These are phyloP conservation scores for Rhabditoides inermis DNA, from an alignment of 2,888 invertebrate genomes.

Conservation along the genomic window DNA sequence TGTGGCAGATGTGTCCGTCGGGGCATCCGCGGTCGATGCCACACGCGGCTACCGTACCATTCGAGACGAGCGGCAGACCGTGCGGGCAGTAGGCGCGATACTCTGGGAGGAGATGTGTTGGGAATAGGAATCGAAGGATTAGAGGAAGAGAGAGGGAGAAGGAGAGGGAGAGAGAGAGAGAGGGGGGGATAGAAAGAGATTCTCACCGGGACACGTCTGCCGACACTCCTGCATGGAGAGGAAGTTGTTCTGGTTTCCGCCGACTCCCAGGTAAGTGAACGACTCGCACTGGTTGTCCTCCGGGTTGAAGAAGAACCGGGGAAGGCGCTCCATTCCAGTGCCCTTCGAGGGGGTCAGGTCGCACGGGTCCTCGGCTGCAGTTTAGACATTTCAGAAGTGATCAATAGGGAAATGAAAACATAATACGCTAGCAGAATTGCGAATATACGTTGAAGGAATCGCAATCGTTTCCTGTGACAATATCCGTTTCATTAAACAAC, in stretches of 20 bases:
- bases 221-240: conserved; percentile 35
- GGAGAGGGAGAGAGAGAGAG: neutral
- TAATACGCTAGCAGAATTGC: too few species aligned
- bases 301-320: conserved; percentile 44
- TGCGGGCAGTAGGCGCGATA: conserved; percentile 46
- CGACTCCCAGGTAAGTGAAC: conserved; percentile 42
- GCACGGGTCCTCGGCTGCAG: conserved; percentile 34
- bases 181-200: neutral
- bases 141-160: neutral
- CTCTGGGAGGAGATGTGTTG: conserved; percentile 12
- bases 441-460: too few species aligned
- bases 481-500: too few species aligned
- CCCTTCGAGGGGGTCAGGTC: conserved; percentile 37
- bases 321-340: conserved; percentile 33
- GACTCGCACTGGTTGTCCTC: conserved; percentile 17
- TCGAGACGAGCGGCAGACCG: conserved; percentile 42
- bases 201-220: conserved; percentile 31
- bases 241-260: conserved; percentile 50
- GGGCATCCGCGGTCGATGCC: conserved; percentile 46
- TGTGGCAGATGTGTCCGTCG: conserved; percentile 47
- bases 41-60: conserved; percentile 33
- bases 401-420: too few species aligned
- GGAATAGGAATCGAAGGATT: neutral
- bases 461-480: too few species aligned
- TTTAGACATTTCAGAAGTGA: too few species aligned